A percentile compares a stretch with the other conserved stretches of the same genome.
phyloP scores from a whole-genome alignment of 1,140 invertebrate genomes.

The Drosophila nigrodunni region DNA sequence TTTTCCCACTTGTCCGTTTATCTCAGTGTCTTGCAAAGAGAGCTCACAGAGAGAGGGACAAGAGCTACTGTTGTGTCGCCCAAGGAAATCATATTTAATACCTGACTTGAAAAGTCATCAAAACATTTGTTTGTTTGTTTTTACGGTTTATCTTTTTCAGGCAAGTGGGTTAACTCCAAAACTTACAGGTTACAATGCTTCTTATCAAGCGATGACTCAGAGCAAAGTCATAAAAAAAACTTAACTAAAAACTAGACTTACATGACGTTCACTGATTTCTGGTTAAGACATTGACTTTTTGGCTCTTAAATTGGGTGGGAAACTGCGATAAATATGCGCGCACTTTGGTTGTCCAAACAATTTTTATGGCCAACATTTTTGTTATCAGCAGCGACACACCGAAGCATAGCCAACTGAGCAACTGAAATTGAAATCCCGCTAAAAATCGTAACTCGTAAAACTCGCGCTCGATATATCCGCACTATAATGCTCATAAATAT shows the following conservation, averaged over 20 bases:
- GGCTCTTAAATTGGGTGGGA: constrained; percentile 5
- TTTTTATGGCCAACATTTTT: constrained; percentile 45
- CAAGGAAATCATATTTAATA: constrained; percentile 18
- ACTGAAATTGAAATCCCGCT: constrained; percentile 34
- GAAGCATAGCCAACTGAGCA: constrained; percentile 2
- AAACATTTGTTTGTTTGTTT: constrained; percentile 41
- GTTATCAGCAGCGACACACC: constrained; percentile 30
- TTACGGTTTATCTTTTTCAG: constrained; percentile 20
- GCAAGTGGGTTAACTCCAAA: constrained; percentile 8
- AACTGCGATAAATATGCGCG: constrained; percentile 28
- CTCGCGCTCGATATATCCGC: constrained; percentile 79
- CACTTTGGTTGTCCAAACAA: constrained; percentile 22
- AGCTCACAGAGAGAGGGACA: background rate
- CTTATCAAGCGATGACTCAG: constrained; percentile 34
- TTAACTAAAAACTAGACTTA: constrained; percentile 21
- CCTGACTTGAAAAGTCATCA: constrained; percentile 11
- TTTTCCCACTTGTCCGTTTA: constrained; percentile 6
- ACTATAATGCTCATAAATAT: constrained; percentile 85
- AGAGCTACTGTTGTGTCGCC: constrained; percentile 27
- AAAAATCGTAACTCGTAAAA: constrained; percentile 40
- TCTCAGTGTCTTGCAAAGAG: constrained; percentile 4
- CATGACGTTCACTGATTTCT: constrained; percentile 4
- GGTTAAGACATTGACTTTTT: constrained; percentile 7
- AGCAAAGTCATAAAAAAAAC: background rate
- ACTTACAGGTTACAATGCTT: constrained; percentile 16